phyloP scores from a whole-genome alignment of 2,113 vertebrate species.

The Passer domesticus region DNA sequence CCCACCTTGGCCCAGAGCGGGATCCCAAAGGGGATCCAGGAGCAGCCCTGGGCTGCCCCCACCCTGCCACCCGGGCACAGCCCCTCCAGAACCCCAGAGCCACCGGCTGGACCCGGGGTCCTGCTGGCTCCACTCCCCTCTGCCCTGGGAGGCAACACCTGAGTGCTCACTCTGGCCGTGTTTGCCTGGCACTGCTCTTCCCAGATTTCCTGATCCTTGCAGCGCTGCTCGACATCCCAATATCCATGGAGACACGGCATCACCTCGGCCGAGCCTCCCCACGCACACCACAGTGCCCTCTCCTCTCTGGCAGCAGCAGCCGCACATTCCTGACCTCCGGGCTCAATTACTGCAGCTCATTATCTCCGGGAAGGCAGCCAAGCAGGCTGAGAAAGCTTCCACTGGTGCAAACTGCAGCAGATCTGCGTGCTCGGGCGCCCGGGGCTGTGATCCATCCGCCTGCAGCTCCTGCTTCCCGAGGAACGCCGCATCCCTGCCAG shows the following conservation, averaged over 20 bases:
- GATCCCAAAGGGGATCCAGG: neutral
- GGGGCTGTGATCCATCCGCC: constrained; percentile 35
- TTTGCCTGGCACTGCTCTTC: neutral
- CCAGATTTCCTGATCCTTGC: neutral
- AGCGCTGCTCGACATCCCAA: neutral
- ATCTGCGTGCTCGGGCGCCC: neutral
- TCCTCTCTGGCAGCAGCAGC: constrained; percentile 14
- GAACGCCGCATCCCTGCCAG: neutral
- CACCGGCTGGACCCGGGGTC: neutral
- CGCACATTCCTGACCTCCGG: constrained; percentile 55
- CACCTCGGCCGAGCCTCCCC: neutral
- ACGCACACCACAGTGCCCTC: neutral
- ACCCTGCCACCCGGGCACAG: neutral
- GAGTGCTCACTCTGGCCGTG: rapidly evolving
- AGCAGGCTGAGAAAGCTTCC: constrained; percentile 55
- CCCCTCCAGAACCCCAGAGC: neutral
- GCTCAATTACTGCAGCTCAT: constrained; percentile 68
- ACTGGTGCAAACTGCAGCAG: constrained; percentile 49
- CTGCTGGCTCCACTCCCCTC: neutral
- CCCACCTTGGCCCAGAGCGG: neutral
- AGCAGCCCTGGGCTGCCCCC: neutral
- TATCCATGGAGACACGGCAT: neutral
- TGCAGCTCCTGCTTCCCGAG: neutral
- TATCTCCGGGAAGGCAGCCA: constrained; percentile 66
- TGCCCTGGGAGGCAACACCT: neutral